A percentile compares a stretch with the other conserved stretches of the same genome.
phyloP scores from a whole-genome alignment of 2,888 invertebrate genomes.

The Cremastobaeus sp. region DNA sequence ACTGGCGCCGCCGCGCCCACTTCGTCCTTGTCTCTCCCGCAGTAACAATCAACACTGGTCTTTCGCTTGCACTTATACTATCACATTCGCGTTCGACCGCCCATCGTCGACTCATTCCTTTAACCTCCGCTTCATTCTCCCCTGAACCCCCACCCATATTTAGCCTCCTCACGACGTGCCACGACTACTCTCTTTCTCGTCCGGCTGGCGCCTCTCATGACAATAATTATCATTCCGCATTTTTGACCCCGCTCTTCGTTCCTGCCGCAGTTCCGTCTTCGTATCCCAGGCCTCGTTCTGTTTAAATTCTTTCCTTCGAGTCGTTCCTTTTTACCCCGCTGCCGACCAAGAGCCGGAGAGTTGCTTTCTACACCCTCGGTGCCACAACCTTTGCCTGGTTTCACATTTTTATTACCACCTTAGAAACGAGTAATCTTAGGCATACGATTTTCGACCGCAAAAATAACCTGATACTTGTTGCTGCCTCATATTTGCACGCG shows the following conservation, averaged over 20 bases:
- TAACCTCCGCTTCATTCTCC: conserved; percentile 57
- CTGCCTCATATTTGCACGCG: neutral
- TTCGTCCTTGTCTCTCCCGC: conserved; percentile 48
- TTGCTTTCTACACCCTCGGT: conserved; percentile 31
- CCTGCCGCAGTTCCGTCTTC: conserved; percentile 31
- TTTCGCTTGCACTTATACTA: conserved; percentile 33
- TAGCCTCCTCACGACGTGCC: conserved; percentile 53
- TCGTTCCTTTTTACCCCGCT: neutral
- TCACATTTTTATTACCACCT: conserved; percentile 32
- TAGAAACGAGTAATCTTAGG: too few relatives aligned
- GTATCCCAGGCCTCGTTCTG: conserved; percentile 1
- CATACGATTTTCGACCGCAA: conserved; percentile 13
- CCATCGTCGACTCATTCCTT: conserved; percentile 51
- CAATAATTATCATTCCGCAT: conserved; percentile 71
- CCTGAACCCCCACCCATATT: conserved; percentile 42
- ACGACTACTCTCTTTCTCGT: conserved; percentile 62
- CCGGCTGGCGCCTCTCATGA: conserved; percentile 72
- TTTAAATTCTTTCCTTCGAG: conserved; percentile 4
- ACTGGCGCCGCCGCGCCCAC: conserved; percentile 75
- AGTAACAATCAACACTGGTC: conserved; percentile 11
- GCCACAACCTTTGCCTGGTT: conserved; percentile 44
- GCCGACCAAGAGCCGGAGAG: conserved; percentile 1
- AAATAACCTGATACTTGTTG: conserved; percentile 9
- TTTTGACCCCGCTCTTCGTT: conserved; percentile 29
- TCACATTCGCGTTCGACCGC: conserved; percentile 34